phyloP scores from a whole-genome alignment of 2,113 vertebrate species.

The Eolophus roseicapilla region DNA sequence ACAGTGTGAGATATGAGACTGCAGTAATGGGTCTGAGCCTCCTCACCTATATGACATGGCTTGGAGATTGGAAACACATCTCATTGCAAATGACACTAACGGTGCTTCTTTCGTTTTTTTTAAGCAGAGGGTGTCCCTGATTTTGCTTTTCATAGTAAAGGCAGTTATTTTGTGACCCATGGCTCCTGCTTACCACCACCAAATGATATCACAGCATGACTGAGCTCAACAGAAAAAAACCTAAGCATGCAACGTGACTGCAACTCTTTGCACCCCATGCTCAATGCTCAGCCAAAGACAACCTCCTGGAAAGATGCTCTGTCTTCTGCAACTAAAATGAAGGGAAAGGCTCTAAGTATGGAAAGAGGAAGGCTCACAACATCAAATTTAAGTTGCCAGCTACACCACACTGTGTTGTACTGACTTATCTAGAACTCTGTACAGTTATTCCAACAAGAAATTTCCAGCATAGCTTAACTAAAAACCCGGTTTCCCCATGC shows the following conservation, averaged over 20 bases:
- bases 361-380: not conserved
- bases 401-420: not conserved
- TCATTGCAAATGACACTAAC: not conserved
- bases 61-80: not conserved
- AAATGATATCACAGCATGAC: not conserved
- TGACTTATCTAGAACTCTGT: not conserved
- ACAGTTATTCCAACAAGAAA: not conserved
- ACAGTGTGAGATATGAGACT: accelerated
- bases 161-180: not conserved
- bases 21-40: not conserved
- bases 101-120: not conserved
- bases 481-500: not conserved
- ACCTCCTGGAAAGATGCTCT: not conserved
- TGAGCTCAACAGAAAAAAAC: not conserved
- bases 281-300: not conserved
- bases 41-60: not conserved
- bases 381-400: not conserved
- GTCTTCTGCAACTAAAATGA: not conserved
- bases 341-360: not conserved
- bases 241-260: not conserved
- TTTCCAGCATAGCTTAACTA: not conserved
- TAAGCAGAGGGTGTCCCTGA: accelerated
- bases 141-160: not conserved
- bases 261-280: not conserved
- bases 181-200: not conserved